These are phyloP conservation scores for Myotis findleyi DNA, from an alignment of 2,797 vertebrate genomes.

Conservation along the genomic window DNA sequence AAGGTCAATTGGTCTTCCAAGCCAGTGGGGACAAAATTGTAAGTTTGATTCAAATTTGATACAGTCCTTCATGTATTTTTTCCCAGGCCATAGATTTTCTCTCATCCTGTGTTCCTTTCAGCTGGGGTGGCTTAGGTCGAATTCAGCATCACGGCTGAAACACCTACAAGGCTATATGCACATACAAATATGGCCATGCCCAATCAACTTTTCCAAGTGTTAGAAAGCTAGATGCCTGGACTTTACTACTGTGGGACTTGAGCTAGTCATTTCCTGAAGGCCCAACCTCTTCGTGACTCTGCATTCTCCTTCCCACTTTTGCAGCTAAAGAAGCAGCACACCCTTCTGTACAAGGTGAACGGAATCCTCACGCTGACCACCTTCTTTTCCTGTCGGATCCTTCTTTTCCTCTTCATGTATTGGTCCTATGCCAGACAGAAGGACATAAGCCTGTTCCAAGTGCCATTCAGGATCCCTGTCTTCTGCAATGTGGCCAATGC, in stretches of 20 bases:
- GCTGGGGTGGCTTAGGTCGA: not conserved
- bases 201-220: not conserved
- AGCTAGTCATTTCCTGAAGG: not conserved
- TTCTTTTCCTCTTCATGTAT: slow-evolving; percentile 99
- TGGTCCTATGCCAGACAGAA: slow-evolving; percentile 92
- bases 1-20: not conserved
- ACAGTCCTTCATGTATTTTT: not conserved
- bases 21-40: not conserved
- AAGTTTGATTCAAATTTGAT: not conserved
- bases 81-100: not conserved
- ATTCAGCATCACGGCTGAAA: not conserved
- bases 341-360: slow-evolving; percentile 95
- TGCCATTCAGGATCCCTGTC: slow-evolving; percentile 94
- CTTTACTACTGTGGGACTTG: not conserved
- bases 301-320: slow-evolving; percentile 26
- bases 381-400: slow-evolving; percentile 96
- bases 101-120: not conserved
- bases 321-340: slow-evolving; percentile 93
- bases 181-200: not conserved
- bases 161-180: not conserved
- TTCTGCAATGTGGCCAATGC: slow-evolving; percentile 93
- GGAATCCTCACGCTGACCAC: slow-evolving; percentile 94
- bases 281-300: not conserved
- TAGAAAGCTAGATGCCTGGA: not conserved
- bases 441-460: slow-evolving; percentile 91